Base-by-base conservation (phyloP, 2,888 invertebrate genomes). In the Amphipyra berbera region DNA sequence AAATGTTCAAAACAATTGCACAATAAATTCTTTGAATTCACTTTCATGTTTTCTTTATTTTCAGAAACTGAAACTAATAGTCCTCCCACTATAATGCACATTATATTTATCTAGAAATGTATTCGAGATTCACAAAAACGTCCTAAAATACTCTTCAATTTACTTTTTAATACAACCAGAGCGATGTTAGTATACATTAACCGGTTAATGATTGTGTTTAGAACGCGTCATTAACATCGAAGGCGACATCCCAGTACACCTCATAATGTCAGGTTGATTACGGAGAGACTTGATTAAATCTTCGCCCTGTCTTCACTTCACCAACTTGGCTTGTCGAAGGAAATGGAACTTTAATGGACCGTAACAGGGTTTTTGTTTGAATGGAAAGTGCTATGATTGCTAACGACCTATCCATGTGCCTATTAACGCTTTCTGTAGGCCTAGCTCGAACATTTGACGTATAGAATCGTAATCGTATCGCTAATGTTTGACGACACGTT, bases 211-310 rank as follows among this genome's bases (percentile, higher is more conserved):
- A 74, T 73, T 71, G 73, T 79, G 73, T 81, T 78, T 66, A 71
- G 60, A 76, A 64, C 58, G 48, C 52, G 65, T 68, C 76, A 70
- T 82, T 80, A 82, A 82, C 73, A 73, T 65, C 60, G 62, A 67
- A 64, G 73, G 76, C 45, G 73, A 81, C 82, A 75, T 70, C 69
- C 37, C 59, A 45, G 69, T 59, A 73, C 76, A 79, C 81, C 78
- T 81, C 79, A 77, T 85, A 83, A 82, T 82, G 82, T 78, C 84
- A 74, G 73, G 78, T 85, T 84, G 62, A 85, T 85, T 83, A 79
- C 70, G 67, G 60, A 47, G 58, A 12, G 74, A 52, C 78, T 84
- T 85, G 78, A 85, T 84, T 84, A 80, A 83, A 82, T 79, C 82
- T 79, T 72, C 61, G 47, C 67, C 70, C 54, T 56, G 76, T 59